Conservation (phyloP, 2,113 vertebrate species). For the Pituophis catenifer region DNA sequence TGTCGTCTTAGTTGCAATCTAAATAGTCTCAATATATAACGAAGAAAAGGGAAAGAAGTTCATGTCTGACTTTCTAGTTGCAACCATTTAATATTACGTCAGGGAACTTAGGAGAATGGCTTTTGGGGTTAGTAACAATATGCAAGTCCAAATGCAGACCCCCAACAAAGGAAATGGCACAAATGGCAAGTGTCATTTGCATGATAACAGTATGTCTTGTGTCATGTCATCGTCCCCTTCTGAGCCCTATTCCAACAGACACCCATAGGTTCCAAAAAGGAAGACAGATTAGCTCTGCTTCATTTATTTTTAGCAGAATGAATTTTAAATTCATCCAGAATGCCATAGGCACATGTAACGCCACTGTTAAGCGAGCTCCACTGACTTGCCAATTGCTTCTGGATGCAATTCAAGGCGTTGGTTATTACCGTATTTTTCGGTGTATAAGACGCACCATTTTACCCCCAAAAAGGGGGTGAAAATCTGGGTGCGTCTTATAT, state of each 20-base stretch:
- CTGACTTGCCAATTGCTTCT: too few species aligned
- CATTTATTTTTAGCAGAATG: neutral
- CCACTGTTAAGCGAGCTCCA: too few species aligned
- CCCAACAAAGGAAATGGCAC: neutral
- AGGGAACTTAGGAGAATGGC: neutral
- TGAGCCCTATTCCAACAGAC: neutral
- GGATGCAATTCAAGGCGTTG: too few species aligned
- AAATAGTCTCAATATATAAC: neutral
- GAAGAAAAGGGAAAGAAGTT: neutral
- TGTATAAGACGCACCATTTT: too few species aligned
- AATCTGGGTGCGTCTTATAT: too few species aligned
- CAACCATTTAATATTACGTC: neutral
- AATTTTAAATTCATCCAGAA: neutral
- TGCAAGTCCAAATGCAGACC: neutral
- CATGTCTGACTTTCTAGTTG: neutral
- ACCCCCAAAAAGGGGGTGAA: too few species aligned
- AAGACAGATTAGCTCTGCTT: neutral
- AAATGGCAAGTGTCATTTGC: neutral
- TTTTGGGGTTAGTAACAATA: neutral
- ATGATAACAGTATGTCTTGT: neutral
- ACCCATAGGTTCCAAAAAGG: neutral
- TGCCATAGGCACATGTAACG: too few species aligned
- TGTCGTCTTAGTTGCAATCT: neutral
- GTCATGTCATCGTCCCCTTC: neutral
- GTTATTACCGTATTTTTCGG: too few species aligned